Evolutionary conservation across 2,113 vertebrate species (phyloP).

Genomic region (Megatriorchis doriae): DNA sequence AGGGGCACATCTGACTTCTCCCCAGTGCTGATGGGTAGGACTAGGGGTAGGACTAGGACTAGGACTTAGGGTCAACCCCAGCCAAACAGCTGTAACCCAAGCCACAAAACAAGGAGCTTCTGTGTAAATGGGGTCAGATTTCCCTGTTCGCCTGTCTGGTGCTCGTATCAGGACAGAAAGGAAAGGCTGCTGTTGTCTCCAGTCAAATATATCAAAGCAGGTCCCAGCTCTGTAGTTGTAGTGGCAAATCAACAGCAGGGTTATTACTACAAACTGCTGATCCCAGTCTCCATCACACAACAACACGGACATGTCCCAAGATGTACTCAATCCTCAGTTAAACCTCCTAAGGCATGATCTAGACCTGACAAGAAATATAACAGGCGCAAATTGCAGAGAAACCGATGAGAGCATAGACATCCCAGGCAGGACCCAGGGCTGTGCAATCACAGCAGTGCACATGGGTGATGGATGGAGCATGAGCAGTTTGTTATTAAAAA

Average conservation of each 20-base stretch:
- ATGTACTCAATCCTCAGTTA: not conserved
- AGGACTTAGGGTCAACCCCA: not conserved
- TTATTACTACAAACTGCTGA: constrained; percentile 24
- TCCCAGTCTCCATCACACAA: not conserved
- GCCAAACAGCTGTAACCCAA: not conserved
- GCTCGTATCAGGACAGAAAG: not conserved
- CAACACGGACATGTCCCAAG: not conserved
- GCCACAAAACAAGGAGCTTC: not conserved
- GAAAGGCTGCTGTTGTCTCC: not conserved
- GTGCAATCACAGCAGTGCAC: not conserved
- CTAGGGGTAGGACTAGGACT: not conserved
- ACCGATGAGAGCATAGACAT: not conserved
- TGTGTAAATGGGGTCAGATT: not conserved
- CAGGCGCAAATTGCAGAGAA: not conserved
- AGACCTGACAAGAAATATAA: not conserved
- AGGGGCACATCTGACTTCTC: not conserved
- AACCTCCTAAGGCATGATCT: not conserved
- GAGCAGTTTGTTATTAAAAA: not conserved
- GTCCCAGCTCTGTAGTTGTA: not conserved
- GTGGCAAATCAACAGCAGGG: not conserved
- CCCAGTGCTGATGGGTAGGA: not conserved
- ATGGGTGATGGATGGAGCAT: not conserved
- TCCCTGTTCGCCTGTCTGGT: fast-evolving
- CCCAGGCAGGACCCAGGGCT: not conserved
- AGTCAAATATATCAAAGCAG: not conserved